Evolutionary conservation across 1,140 invertebrate species (phyloP).

Genomic region (Polypedilum pembai): DNA sequence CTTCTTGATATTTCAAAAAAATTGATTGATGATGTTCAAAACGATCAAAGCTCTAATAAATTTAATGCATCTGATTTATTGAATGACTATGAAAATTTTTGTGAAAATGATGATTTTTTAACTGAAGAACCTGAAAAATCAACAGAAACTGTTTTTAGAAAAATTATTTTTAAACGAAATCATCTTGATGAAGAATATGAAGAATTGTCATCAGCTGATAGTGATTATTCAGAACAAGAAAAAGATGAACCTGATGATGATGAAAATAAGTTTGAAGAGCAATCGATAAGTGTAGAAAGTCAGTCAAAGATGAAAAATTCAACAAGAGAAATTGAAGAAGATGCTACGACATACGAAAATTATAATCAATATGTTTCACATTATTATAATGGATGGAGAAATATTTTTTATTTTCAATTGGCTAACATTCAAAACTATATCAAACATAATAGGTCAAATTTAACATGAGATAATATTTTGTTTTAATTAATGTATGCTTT

Average conservation of each 20-base stretch:
- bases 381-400: neutral
- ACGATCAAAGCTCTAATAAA: neutral
- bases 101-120: neutral
- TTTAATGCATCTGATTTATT: neutral
- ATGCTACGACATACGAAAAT: neutral
- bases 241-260: neutral
- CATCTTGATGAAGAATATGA: neutral
- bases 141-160: neutral
- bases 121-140: neutral
- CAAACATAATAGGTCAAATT: neutral
- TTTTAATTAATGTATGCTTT: too few species aligned
- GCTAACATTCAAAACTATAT: constrained; percentile 12
- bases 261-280: neutral
- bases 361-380: neutral
- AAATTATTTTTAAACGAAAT: neutral
- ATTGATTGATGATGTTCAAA: neutral
- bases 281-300: neutral
- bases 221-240: neutral
- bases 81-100: neutral
- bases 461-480: neutral
- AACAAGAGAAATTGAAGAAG: neutral
- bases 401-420: neutral
- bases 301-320: neutral
- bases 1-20: neutral
- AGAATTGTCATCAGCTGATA: neutral